Conservation (phyloP, 1,140 invertebrate species). For the Lepidostoma basale region DNA sequence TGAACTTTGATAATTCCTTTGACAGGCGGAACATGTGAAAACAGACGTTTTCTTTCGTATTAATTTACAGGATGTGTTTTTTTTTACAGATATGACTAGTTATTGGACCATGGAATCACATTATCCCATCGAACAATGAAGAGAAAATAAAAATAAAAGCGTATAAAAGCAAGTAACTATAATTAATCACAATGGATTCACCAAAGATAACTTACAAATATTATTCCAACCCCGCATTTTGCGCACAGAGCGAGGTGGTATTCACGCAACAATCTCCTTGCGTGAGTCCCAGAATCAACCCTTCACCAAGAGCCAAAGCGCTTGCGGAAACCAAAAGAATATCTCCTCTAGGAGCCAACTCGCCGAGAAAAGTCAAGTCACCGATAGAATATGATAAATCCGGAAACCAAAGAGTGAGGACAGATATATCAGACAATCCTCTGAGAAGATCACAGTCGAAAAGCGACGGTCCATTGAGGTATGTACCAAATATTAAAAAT, state of each 20-base stretch:
- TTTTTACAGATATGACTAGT: no score
- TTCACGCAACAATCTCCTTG: slow-evolving; percentile 56
- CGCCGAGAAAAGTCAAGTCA: slow-evolving; percentile 51
- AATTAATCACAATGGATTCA: slow-evolving; percentile 57
- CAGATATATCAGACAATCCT: slow-evolving; percentile 61
- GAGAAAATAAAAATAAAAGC: no score
- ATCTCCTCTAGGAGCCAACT: slow-evolving; percentile 53
- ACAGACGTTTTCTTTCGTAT: no score
- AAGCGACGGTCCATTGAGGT: slow-evolving; percentile 28
- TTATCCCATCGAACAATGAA: no score
- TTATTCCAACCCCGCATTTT: slow-evolving; percentile 79
- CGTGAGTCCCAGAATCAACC: slow-evolving; percentile 47
- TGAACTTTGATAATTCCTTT: no score
- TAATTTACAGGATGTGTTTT: no score
- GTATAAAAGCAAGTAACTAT: no score
- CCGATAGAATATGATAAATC: slow-evolving; percentile 35
- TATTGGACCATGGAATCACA: no score
- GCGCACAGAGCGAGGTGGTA: slow-evolving; percentile 72
- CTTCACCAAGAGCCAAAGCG: slow-evolving; percentile 49
- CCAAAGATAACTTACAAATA: slow-evolving; percentile 62
- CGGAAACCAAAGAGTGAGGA: slow-evolving; percentile 52
- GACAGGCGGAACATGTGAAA: no score
- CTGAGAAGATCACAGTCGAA: slow-evolving; percentile 48
- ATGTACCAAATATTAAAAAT: slow-evolving; percentile 18
- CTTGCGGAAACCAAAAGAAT: not conserved